These are phyloP conservation scores for Tridacna crocea DNA, from an alignment of 2,888 invertebrate species.

Conservation along the genomic window DNA sequence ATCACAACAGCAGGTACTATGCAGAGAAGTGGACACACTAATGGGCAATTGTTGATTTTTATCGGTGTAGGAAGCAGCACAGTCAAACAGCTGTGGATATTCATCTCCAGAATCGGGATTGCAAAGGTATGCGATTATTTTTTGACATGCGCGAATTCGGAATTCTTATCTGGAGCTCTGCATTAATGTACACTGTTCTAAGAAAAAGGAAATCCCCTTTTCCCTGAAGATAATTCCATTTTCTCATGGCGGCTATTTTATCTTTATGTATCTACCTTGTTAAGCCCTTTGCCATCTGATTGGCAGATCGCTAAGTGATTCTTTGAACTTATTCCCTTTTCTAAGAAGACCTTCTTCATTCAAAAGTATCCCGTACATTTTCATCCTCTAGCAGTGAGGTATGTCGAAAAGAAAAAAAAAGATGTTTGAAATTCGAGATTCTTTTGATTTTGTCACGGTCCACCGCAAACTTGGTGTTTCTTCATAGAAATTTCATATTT, in stretches of 20 bases:
- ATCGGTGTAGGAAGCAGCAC: too few species aligned
- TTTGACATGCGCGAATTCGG: too few species aligned
- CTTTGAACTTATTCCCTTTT: neutral
- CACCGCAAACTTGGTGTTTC: neutral
- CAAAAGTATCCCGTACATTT: neutral
- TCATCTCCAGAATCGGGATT: too few species aligned
- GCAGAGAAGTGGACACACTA: too few species aligned
- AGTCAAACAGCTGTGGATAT: too few species aligned
- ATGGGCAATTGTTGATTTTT: too few species aligned
- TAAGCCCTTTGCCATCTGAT: neutral
- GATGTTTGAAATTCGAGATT: conserved; percentile 4
- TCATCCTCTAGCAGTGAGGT: neutral
- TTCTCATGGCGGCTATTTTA: neutral
- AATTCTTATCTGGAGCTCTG: too few species aligned
- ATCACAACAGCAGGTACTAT: too few species aligned
- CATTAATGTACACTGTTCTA: too few species aligned
- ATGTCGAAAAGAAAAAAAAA: conserved; percentile 17
- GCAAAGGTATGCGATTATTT: too few species aligned
- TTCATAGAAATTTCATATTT: conserved; percentile 13
- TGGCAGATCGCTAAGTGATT: neutral
- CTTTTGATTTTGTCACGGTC: conserved; percentile 20
- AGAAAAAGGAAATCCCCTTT: too few species aligned
- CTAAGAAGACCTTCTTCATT: neutral
- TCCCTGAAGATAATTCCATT: neutral
- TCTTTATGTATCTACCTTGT: neutral